phyloP scores from a whole-genome alignment of 1,140 invertebrate genomes.

The Ganaspis sp. region DNA sequence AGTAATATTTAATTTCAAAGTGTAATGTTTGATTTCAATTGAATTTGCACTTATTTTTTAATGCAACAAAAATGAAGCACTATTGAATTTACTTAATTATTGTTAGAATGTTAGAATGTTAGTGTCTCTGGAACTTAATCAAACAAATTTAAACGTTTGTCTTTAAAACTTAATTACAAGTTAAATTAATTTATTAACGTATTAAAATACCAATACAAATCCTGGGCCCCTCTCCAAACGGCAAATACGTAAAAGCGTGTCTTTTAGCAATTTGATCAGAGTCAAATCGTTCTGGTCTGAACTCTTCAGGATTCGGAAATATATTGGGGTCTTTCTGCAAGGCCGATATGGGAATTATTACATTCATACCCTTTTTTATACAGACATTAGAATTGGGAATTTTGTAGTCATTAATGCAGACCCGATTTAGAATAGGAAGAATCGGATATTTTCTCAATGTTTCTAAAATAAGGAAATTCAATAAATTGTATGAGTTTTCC shows the following conservation, averaged over 20 bases:
- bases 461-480: too few species aligned
- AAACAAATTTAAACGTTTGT: too few species aligned
- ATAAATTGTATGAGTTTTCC: too few species aligned
- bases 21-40: too few species aligned
- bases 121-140: too few species aligned
- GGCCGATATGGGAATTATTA: background rate
- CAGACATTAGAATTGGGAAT: background rate
- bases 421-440: background rate
- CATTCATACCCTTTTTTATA: background rate
- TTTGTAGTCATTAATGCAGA: background rate
- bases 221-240: background rate
- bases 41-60: too few species aligned
- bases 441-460: constrained; percentile 8
- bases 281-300: background rate
- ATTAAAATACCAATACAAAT: background rate
- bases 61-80: too few species aligned
- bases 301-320: background rate
- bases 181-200: background rate
- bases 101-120: too few species aligned
- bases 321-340: background rate
- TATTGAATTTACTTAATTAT: too few species aligned
- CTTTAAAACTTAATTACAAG: background rate
- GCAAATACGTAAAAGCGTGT: background rate
- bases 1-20: too few species aligned
- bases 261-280: background rate